These are phyloP conservation scores for Bombus breviceps DNA, from an alignment of 1,140 invertebrate genomes.

Conservation along the genomic window DNA sequence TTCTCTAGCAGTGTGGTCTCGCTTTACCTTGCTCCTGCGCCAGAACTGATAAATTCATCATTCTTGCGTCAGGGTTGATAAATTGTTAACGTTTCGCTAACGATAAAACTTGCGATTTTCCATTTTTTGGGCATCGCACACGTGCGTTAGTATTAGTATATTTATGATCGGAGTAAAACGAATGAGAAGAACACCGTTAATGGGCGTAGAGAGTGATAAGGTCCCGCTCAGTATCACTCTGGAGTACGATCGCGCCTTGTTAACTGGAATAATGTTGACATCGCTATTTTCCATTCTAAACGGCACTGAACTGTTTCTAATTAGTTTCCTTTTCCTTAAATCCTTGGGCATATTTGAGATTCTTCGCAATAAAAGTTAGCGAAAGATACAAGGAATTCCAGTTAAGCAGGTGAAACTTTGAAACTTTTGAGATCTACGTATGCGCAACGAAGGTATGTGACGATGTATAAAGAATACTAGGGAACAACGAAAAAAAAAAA, in stretches of 20 bases:
- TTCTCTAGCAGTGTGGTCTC: slow-evolving; percentile 22
- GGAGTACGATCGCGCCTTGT: not conserved
- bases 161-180: not conserved
- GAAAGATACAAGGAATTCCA: not conserved
- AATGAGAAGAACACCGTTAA: not conserved
- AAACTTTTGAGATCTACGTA: not conserved
- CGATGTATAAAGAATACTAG: not conserved
- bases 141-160: not conserved
- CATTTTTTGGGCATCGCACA: not conserved
- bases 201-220: not conserved
- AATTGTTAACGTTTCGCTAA: slow-evolving; percentile 41
- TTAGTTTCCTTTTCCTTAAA: not conserved
- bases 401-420: not conserved
- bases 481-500: not conserved
- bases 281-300: not conserved
- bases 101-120: not conserved
- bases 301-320: not conserved
- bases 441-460: not conserved
- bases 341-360: not conserved
- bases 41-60: slow-evolving; percentile 43
- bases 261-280: not conserved
- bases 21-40: slow-evolving; percentile 40
- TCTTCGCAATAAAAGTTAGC: not conserved
- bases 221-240: not conserved
- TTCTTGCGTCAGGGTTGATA: slow-evolving; percentile 45